Evolutionary conservation across 2,113 vertebrate genomes (phyloP).

Genomic region (Gasterosteus aculeatus): DNA sequence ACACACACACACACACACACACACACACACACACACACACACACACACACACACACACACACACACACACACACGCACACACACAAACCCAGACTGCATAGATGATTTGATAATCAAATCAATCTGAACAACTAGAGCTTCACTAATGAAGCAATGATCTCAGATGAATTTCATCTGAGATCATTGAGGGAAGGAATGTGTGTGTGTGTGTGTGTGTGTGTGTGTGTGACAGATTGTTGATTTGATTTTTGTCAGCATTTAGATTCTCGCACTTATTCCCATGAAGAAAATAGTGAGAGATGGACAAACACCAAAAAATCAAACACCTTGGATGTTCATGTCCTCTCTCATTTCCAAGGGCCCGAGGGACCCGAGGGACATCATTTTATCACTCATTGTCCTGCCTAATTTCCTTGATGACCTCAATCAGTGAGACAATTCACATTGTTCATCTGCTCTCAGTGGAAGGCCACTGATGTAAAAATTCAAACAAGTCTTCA

Average conservation of each 20-base stretch:
- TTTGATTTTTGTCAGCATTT: constrained; percentile 65
- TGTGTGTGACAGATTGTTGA: constrained; percentile 40
- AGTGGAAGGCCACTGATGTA: constrained; percentile 23
- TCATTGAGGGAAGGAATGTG: constrained; percentile 54
- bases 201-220: constrained; percentile 12
- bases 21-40: not conserved
- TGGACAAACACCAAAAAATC: constrained; percentile 17
- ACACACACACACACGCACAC: constrained; percentile 12
- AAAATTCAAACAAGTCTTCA: constrained; percentile 37
- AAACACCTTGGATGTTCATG: not conserved
- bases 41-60: constrained; percentile 26
- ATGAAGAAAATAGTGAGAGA: constrained; percentile 27
- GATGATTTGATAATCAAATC: constrained; percentile 82
- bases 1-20: constrained; percentile 13
- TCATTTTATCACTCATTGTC: constrained; percentile 4
- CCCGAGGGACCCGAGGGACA: not conserved
- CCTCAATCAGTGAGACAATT: constrained; percentile 20
- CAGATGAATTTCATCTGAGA: constrained; percentile 74
- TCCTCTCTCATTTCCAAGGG: not conserved
- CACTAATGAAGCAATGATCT: constrained; percentile 79
- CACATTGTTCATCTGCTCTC: constrained; percentile 30
- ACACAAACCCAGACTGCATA: constrained; percentile 47
- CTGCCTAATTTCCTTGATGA: constrained; percentile 5
- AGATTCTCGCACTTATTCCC: constrained; percentile 38
- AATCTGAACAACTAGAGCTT: constrained; percentile 79